phyloP scores from a whole-genome alignment of 2,888 invertebrate species.

The Rhamnusium bicolor region DNA sequence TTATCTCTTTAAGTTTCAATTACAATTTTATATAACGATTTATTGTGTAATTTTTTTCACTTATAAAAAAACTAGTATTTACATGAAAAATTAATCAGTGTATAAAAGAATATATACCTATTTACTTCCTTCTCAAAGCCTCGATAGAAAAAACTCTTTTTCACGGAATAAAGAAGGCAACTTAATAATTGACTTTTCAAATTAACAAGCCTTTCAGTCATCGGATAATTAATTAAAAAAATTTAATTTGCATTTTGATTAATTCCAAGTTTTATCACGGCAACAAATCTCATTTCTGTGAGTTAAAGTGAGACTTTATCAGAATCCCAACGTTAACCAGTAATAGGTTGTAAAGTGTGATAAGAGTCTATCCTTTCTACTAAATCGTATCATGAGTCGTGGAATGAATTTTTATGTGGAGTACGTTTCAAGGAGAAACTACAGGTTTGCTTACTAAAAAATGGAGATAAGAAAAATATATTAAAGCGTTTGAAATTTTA shows the following conservation, averaged over 20 bases:
- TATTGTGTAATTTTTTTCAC: no score
- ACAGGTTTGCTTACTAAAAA: no score
- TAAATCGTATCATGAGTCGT: neutral
- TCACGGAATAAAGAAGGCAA: neutral
- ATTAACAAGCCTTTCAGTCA: slow-evolving; percentile 10
- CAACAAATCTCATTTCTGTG: neutral
- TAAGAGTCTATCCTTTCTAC: neutral
- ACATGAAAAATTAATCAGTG: neutral
- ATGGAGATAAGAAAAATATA: no score
- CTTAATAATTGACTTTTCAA: slow-evolving; percentile 9
- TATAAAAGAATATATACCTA: neutral
- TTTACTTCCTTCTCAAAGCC: neutral
- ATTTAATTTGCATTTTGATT: slow-evolving; percentile 16
- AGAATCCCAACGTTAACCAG: neutral
- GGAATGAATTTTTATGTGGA: neutral
- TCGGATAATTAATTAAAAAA: slow-evolving; percentile 16
- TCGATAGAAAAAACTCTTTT: neutral
- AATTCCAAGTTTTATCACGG: slow-evolving; percentile 2
- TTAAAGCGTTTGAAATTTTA: no score
- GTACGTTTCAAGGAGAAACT: neutral
- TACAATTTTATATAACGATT: no score
- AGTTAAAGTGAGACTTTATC: neutral
- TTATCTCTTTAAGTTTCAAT: no score
- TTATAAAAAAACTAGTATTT: neutral
- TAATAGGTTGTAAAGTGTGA: neutral